Base-by-base conservation (phyloP, 2,888 invertebrate species). In the Epinotia demarniana region DNA sequence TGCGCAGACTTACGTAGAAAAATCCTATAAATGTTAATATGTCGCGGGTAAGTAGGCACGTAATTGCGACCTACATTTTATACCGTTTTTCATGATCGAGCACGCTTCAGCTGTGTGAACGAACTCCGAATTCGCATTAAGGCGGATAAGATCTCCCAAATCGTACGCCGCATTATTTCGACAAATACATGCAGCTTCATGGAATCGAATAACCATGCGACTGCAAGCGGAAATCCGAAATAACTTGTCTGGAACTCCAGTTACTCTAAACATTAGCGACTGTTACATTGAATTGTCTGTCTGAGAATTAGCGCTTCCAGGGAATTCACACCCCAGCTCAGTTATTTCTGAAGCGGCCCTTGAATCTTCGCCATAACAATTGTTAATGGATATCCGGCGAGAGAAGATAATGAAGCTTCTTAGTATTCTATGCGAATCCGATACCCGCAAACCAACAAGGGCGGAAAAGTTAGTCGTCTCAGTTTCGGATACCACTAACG, bases 311-410 rank as follows among this genome's bases (percentile, higher is more conserved):
- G n/a, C 64, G 53, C 49, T 72, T 73, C 58, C 58, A 64, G 23
- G 39, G 64, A 76, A 70, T 72, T 73, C 58, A 64, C 73, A 69
- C 43, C 73, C 69, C 63, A 27, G 70, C 69, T 76, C 77, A 77
- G 76, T 79, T 79, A 81, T 81, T 82, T 79, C 80, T 74, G 79
- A 80, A 80, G 76, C 79, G 61, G 78, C 83, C 61, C 85, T 85
- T 87, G 84, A 85, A 85, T 84, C 81, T 84, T 86, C 70, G 83
- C 85, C 87, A 84, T 81, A 89, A 87, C 87, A 87, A 83, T 82
- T 81, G 84, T 84, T 86, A 88, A 88, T 87, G 85, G 85, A 85
- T 82, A 88, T 88, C 88, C 87, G 86, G 77, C 81, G 80, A 80
- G 78, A 81, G 82, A 85, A 81, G 83, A 85, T 80, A 80, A 81